These are phyloP conservation scores for honey bee (Apis mellifera) DNA, from an alignment of 1,140 invertebrate species.

Conservation along the genomic window Amel_HAv3.1 CM009935.2:1864501-1865000, in stretches of 20 bases:
- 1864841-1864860: slow-evolving; percentile 29
- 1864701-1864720: slow-evolving; percentile 42
- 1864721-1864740: slow-evolving; percentile 30
- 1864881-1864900: slow-evolving; percentile 20
- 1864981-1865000: background rate
- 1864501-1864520: background rate
- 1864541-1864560: background rate
- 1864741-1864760: slow-evolving; percentile 23
- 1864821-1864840: slow-evolving; percentile 46
- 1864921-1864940: no score
- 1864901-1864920: no score
- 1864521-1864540: background rate
- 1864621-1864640: background rate
- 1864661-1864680: slow-evolving; percentile 4
- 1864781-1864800: slow-evolving; percentile 29
- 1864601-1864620: background rate
- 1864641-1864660: background rate
- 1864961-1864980: background rate
- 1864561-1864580: slow-evolving; percentile 5
- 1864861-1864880: slow-evolving; percentile 46
- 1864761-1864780: slow-evolving; percentile 17
- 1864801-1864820: slow-evolving; percentile 53
- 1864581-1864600: background rate
- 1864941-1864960: no score
- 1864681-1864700: background rate